A percentile compares a stretch with the other conserved stretches of the same genome.
phyloP scores from a whole-genome alignment of 37 sponge, comb jelly and placozoan species.

The Beroe forskalii region DNA sequence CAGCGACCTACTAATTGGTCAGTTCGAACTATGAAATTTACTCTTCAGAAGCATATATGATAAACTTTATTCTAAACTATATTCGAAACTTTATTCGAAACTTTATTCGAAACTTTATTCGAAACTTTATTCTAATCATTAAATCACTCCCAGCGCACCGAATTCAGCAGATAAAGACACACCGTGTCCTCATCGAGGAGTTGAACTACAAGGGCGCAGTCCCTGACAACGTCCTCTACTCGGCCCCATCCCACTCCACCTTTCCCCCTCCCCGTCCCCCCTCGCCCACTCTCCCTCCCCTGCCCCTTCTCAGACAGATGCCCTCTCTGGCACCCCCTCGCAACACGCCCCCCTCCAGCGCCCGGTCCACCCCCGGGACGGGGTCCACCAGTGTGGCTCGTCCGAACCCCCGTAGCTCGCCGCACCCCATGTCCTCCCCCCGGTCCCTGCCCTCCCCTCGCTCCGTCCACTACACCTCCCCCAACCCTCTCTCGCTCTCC shows the following conservation, averaged over 20 bases:
- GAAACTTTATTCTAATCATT: no score
- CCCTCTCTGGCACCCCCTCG: conserved; percentile 14
- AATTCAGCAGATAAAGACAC: conserved; percentile 77
- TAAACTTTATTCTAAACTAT: no score
- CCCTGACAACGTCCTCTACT: conserved; percentile 45
- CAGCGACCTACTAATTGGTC: no score
- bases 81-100: no score
- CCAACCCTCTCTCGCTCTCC: conserved; percentile 51
- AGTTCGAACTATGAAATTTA: no score
- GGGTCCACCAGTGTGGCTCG: not conserved
- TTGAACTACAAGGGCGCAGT: conserved; percentile 56
- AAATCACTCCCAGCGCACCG: conserved; percentile 75
- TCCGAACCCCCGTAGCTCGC: conserved; percentile 1
- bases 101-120: no score
- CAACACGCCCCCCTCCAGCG: conserved; percentile 31
- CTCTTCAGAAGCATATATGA: no score
- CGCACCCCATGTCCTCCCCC: conserved; percentile 50
- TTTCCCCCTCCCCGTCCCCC: conserved; percentile 58
- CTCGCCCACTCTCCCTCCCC: conserved; percentile 46
- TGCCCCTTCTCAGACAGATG: conserved; percentile 57
- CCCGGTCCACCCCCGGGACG: conserved; percentile 38
- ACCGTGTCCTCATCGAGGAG: conserved; percentile 70
- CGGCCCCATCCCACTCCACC: conserved; percentile 47
- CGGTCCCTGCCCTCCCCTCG: conserved; percentile 61
- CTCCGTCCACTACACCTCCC: conserved; percentile 48